phyloP scores from a whole-genome alignment of 2,888 invertebrate species.

The Ophion ellenae region DNA sequence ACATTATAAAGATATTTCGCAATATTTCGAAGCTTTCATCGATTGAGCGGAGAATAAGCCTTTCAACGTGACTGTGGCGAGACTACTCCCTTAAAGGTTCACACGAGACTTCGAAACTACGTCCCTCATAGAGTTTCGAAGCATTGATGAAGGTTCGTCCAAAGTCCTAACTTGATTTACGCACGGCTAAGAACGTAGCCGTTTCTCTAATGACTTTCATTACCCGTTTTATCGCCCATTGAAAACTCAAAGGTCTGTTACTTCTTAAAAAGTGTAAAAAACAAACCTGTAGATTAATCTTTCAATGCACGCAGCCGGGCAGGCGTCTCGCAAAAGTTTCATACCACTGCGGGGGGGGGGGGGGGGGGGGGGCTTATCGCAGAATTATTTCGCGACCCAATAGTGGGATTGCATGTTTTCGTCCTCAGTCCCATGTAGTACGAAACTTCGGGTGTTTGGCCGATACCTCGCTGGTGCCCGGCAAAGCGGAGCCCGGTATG shows the following conservation, averaged over 20 bases:
- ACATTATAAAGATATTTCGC: no score
- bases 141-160: no score
- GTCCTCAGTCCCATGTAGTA: neutral
- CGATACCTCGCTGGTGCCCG: slow-evolving; percentile 41
- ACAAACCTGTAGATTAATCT: slow-evolving; percentile 62
- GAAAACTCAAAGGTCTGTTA: neutral
- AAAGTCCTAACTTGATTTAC: no score
- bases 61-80: no score
- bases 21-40: no score
- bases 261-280: neutral
- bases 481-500: neutral
- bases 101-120: no score
- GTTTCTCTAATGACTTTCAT: neutral
- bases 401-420: slow-evolving; percentile 73
- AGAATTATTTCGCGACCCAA: slow-evolving; percentile 79
- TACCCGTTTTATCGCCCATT: neutral
- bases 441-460: slow-evolving; percentile 66
- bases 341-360: slow-evolving; percentile 16
- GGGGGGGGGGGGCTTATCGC: slow-evolving; percentile 70
- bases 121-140: no score
- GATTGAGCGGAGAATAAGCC: no score
- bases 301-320: slow-evolving; percentile 65
- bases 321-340: slow-evolving; percentile 57
- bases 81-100: no score
- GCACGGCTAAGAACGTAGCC: no score